Base-by-base conservation (phyloP, 2,888 invertebrate genomes). In the Subacronicta megacephala region DNA sequence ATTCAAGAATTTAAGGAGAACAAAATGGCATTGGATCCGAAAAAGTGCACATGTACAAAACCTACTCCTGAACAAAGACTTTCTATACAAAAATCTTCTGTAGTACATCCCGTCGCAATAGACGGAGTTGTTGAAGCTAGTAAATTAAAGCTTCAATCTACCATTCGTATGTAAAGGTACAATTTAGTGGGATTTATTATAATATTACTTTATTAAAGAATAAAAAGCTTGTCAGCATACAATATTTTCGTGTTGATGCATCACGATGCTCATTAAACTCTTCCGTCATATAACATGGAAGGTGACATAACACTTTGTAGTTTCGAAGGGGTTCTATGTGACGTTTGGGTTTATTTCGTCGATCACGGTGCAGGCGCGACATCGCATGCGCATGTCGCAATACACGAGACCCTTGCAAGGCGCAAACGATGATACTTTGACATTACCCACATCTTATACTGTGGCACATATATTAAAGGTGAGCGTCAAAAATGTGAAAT, bases 371-470 rank as follows among this genome's bases (percentile, higher is more conserved):
- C 68, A 62, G 29, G 74, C 74, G 75, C 73, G 72, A 75, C 73
- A 61, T 70, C 68, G 78, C 82, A 67, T 56, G 72, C 49, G 59
- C 51, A 72, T 88, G 84, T 83, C 76, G 84, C 81, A 88, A 88
- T 71, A 80, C 72, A 78, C 83, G 81, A 80, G 76, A 79, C 71
- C 81, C 78, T 79, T 72, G 81, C 81, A 75, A 88, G 81, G 81
- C 82, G 82, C 85, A 85, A 87, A 86, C 85, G 86, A 86, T 88
- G 89, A 71, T 71, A 84, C 87, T 90, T 86, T 90, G 89, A 90
- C 90, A 90, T 89, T 82, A 81, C 75, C 76, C 72, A 80, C 75
- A 77, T 81, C 66, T 64, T 62, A 60, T 57, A 53, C 58, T 72
- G 47, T 53, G 66, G 64, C 46, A 49, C 55, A 78, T 56, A 78